Percentiles rank a stretch among this genome's conserved stretches.
These are phyloP conservation scores for Ectemnius continuus DNA, from an alignment of 2,888 invertebrate species.

Conservation along the genomic window DNA sequence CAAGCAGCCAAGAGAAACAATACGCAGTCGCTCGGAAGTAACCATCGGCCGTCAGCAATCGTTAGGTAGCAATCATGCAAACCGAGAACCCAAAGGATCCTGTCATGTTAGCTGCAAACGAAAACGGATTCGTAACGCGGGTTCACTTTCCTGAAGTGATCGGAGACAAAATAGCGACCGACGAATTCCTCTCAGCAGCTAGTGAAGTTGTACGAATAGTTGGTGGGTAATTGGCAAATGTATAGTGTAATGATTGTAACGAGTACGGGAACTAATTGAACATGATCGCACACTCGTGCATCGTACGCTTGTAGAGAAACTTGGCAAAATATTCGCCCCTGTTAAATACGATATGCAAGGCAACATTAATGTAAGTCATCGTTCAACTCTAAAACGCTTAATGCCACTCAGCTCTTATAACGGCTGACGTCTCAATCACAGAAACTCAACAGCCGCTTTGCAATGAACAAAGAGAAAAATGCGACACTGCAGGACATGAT, in stretches of 20 bases:
- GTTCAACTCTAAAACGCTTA: background rate
- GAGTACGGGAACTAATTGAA: too few species aligned
- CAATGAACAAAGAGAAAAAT: conserved; percentile 79
- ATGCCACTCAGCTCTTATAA: background rate
- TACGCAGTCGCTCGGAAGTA: background rate
- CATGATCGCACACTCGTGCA: too few species aligned
- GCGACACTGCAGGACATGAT: conserved; percentile 85
- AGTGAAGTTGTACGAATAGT: conserved; percentile 82
- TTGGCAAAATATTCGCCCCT: conserved; percentile 87
- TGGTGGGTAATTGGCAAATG: conserved; percentile 80
- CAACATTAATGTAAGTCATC: conserved; percentile 85
- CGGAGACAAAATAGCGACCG: conserved; percentile 81
- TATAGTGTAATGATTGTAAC: too few species aligned
- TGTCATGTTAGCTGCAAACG: background rate
- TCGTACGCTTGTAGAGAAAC: conserved; percentile 80
- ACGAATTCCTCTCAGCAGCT: conserved; percentile 82
- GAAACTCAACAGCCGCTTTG: conserved; percentile 83
- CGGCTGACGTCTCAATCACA: conserved; percentile 69
- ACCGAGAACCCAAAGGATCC: background rate
- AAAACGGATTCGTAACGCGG: conserved; percentile 1
- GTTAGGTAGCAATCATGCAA: background rate
- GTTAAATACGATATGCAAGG: conserved; percentile 88
- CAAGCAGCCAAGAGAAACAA: background rate
- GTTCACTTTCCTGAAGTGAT: conserved; percentile 80
- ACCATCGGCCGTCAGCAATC: background rate